These are phyloP conservation scores for Montipora sp. DNA, from an alignment of 64 coral and sea anemone genomes.

Conservation along the genomic window DNA sequence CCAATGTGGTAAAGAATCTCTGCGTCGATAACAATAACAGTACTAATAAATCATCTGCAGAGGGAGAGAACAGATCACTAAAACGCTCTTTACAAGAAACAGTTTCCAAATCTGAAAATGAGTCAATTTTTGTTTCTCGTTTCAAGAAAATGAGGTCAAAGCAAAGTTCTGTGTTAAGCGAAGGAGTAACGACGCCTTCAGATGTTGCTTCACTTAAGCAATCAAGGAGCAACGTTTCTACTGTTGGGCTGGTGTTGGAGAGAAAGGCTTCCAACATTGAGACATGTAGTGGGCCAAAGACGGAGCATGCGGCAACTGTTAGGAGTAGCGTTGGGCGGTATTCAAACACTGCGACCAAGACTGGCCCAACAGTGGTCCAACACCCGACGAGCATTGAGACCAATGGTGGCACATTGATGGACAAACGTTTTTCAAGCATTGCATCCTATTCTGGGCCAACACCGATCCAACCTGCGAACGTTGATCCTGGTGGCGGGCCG, in stretches of 20 bases:
- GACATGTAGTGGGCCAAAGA: neutral
- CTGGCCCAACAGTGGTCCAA: neutral
- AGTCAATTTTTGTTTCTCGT: neutral
- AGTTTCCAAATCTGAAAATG: neutral
- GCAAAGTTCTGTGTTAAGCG: neutral
- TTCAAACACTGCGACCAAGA: neutral
- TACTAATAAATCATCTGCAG: neutral
- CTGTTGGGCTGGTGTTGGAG: neutral
- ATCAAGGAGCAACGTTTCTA: neutral
- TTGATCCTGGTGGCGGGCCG: neutral
- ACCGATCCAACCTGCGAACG: neutral
- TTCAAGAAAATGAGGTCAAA: neutral
- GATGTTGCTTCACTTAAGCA: neutral
- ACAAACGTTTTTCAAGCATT: neutral
- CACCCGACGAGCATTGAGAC: neutral
- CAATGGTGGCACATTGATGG: neutral
- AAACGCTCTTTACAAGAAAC: constrained; percentile 8
- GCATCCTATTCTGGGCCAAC: neutral
- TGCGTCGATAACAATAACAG: neutral
- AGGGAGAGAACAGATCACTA: neutral
- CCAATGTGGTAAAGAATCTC: neutral
- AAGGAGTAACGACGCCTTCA: neutral
- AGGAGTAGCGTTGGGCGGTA: neutral
- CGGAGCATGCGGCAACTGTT: neutral
- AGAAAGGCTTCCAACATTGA: neutral